Evolutionary conservation across 2,113 vertebrate genomes (phyloP).

Genomic region (Synodontis membranacea): DNA sequence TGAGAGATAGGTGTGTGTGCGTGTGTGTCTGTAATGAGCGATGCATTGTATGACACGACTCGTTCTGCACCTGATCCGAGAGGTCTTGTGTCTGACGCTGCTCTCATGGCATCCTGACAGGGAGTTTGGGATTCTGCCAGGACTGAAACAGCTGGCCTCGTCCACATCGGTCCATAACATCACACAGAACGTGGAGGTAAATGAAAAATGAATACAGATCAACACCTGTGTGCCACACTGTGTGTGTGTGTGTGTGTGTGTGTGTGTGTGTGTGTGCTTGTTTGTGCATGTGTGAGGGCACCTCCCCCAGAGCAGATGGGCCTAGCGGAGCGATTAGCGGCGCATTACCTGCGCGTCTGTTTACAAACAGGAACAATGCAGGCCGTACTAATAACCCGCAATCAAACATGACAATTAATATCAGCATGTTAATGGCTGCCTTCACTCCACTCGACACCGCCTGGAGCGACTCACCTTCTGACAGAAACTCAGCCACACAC

Average conservation of each 20-base stretch:
- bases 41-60: conserved; percentile 32
- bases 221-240: conserved; percentile 67
- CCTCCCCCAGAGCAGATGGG: conserved; percentile 71
- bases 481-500: background rate
- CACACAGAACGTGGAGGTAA: conserved; percentile 64
- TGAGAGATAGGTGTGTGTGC: conserved; percentile 21
- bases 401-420: conserved; percentile 75
- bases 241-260: conserved; percentile 32
- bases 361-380: conserved; percentile 74
- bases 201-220: conserved; percentile 60
- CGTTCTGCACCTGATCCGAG: conserved; percentile 48
- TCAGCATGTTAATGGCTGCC: conserved; percentile 64
- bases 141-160: conserved; percentile 67
- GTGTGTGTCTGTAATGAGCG: conserved; percentile 40
- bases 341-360: conserved; percentile 76
- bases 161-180: conserved; percentile 65
- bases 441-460: conserved; percentile 50
- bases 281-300: conserved; percentile 30
- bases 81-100: conserved; percentile 42
- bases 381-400: conserved; percentile 70
- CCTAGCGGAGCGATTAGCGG: conserved; percentile 70
- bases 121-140: conserved; percentile 49
- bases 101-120: conserved; percentile 26
- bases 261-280: conserved; percentile 35
- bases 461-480: conserved; percentile 29